These are phyloP conservation scores for Elachura formosa DNA, from an alignment of 2,113 vertebrate genomes.

Conservation along the genomic window DNA sequence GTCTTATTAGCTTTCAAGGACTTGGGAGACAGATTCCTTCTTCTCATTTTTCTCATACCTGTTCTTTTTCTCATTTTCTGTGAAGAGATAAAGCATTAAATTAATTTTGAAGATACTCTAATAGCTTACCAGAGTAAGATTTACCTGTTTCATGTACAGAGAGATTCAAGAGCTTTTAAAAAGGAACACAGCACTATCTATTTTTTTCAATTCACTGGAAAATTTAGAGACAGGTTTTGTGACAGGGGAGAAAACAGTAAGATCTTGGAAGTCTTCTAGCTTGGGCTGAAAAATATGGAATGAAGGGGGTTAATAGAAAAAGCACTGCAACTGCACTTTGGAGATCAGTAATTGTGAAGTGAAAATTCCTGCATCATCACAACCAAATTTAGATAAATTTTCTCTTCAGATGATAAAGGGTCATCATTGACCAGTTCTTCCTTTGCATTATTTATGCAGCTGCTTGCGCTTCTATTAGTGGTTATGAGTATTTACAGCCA, in stretches of 20 bases:
- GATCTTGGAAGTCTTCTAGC: not conserved
- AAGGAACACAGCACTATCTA: not conserved
- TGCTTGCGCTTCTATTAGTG: not conserved
- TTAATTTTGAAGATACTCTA: not conserved
- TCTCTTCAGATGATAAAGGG: not conserved
- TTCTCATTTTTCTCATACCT: not conserved
- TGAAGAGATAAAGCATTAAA: not conserved
- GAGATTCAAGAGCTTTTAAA: not conserved
- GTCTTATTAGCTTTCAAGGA: not conserved
- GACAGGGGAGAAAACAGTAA: not conserved
- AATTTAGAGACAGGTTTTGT: not conserved
- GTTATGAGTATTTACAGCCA: not conserved
- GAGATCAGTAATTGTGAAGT: not conserved
- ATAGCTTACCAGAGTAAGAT: not conserved
- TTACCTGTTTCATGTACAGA: not conserved
- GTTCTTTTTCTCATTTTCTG: not conserved
- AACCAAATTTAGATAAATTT: not conserved
- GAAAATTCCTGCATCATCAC: not conserved
- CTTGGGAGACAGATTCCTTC: not conserved
- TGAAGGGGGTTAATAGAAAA: not conserved
- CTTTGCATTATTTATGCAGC: not conserved
- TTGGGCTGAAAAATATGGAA: not conserved
- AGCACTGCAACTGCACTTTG: not conserved
- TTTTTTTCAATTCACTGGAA: not conserved
- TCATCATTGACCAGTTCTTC: not conserved